Evolutionary conservation across 2,888 invertebrate species (phyloP), one percentile per base, ranked within the genome.

Genomic region (Chloroclysta siterata): DNA sequence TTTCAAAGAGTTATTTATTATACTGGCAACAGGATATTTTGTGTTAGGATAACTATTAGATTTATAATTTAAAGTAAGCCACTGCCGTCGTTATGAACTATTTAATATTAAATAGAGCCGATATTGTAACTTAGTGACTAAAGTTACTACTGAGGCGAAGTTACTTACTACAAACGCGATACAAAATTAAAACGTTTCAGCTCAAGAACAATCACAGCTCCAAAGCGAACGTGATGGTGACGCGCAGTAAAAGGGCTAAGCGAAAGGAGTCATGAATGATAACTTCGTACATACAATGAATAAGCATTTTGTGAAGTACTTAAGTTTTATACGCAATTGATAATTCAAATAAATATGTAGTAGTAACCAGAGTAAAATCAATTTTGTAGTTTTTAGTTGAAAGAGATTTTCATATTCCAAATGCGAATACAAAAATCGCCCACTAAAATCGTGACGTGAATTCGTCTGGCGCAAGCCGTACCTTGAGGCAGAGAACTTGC

Each of bases 401-500:
- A 87, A 88, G 89, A 82, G 89, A 93, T 90, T 91, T 91, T 92
- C 85, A 88, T 88, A 91, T 87, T 90, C 83, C 70, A 63, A 41
- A 17, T 5, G 22, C 72, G 86, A 89, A 90, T 90, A 90, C 70
- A 90, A 93, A 92, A 91, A 90, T 89, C 91, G 67, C 88, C 87
- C 91, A 90, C 92, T 91, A 91, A 89, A 79, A 76, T 81, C 73
- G 80, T 80, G 77, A 85, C 78, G 82, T 79, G 78, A 80, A 75
- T 83, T 82, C 76, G 81, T 79, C 77, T 83, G 83, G 89, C 87
- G 88, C 82, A 78, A 70, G 75, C 77, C 73, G 88, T 85, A 84
- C 89, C 93, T 91, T 75, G 72, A 69, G 76, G 89, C 93, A 60
- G 85, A 63, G 89, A 92, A 92, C 93, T 93, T 93, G 93, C 93